Evolutionary conservation across 2,113 vertebrate genomes (phyloP), one percentile per base, ranked within the genome.

Genomic region (Calonectris borealis): DNA sequence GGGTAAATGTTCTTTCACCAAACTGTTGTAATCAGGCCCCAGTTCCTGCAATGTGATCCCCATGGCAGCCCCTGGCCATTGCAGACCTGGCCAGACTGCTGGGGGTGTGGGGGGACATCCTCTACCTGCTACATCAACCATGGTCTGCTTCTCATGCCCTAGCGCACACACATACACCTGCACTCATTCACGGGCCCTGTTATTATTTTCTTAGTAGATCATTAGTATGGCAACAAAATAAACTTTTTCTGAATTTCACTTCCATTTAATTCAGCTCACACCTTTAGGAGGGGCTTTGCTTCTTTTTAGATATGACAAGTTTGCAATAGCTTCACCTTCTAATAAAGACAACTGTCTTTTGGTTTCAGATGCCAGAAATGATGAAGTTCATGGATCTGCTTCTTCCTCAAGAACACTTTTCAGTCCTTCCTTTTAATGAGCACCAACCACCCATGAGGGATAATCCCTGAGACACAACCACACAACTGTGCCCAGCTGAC

Each of bases 21-120:
- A 49, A 72, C 11, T 55, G 6, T 12, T 60, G 42, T 18, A 18
- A 48, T 60, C 22, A 65, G 29, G 26, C 38, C 19, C 4, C 18
- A 51, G 38, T 27, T 46, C 9, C 12, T 66, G 18, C 25, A 57
- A 5, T 22, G 38, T 6, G 15, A 42, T 52, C 18, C 29, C 16
- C 11, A 0, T 7, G 10, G 38, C 17, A 94, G 25, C 2, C 19
- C 9, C 13, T 29, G n/a, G n/a, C 42, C 19, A 6, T 0, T 64
- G n/a, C 25, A 90, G n/a, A 71, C 10, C 19, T 62, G 20, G 2
- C 3, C 24, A 92, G 54, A 57, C 34, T 36, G 36, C 29, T 55
- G 16, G 16, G 16, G 58, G 4, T 3, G 3, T 0, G 15, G 11
- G 3, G 15, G 24, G 3, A 42, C 7, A n/a, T 57, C 9, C 8